Conservation (phyloP, 2,888 invertebrate genomes). For the Lithodes maja region DNA sequence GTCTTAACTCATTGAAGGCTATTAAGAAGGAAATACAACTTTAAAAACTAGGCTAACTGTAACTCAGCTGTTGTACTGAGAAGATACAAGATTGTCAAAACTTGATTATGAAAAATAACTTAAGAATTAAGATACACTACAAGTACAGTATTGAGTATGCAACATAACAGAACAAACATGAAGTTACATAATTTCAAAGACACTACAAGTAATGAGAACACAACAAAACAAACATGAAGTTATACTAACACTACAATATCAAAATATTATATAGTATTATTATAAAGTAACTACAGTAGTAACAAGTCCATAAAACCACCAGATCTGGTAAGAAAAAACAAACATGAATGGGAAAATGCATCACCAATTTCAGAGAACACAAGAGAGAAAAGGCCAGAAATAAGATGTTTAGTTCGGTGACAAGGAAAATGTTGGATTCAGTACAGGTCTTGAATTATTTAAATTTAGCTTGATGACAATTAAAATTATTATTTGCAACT, state of each 20-base stretch:
- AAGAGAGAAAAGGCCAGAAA: background rate
- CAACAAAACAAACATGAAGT: background rate
- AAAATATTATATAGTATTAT: background rate
- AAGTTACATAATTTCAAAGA: background rate
- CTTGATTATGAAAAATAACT: too few relatives aligned
- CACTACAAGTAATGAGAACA: background rate
- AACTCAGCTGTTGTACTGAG: background rate
- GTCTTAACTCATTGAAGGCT: background rate
- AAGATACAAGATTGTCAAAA: background rate
- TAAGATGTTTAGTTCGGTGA: background rate
- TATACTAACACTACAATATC: background rate
- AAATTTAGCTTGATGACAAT: too few relatives aligned
- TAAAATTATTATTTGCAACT: too few relatives aligned
- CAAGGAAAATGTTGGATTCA: background rate
- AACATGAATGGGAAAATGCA: conserved; percentile 3
- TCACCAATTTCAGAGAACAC: background rate
- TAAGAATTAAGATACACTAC: too few relatives aligned
- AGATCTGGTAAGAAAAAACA: conserved; percentile 30
- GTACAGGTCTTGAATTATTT: background rate
- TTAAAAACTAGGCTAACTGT: background rate
- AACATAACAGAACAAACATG: too few relatives aligned
- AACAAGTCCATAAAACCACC: conserved; percentile 32
- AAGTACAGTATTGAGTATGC: background rate
- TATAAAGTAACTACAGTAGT: background rate
- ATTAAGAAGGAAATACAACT: background rate